Evolutionary conservation across 2,113 vertebrate genomes (phyloP).

Genomic region (Donacobius atricapilla): DNA sequence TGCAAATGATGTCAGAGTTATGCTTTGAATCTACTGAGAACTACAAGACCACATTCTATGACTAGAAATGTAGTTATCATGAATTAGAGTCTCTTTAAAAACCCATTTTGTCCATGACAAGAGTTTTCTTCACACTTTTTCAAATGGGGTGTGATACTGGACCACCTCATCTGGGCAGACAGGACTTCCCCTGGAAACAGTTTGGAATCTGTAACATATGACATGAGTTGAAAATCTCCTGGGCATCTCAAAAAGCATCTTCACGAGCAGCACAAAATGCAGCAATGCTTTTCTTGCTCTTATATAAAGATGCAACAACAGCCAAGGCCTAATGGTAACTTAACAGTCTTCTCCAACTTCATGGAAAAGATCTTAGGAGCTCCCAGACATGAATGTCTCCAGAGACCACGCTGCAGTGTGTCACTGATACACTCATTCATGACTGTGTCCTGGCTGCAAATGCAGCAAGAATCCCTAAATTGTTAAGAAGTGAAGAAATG

Average conservation of each 20-base stretch:
- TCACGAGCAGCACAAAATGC: not conserved
- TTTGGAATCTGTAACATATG: not conserved
- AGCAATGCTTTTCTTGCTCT: not conserved
- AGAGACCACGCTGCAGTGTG: not conserved
- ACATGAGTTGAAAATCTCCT: not conserved
- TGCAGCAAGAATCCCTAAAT: not conserved
- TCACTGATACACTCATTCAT: not conserved
- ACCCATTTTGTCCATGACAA: not conserved
- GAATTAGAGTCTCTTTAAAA: not conserved
- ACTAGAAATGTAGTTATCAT: not conserved
- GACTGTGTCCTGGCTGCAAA: not conserved
- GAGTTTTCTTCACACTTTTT: not conserved
- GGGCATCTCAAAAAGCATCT: not conserved
- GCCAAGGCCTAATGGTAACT: not conserved
- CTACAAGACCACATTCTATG: not conserved
- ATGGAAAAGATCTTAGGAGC: not conserved
- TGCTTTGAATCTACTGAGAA: not conserved
- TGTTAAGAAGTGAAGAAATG: not conserved
- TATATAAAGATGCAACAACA: not conserved
- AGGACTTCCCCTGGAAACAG: not conserved
- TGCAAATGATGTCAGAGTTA: not conserved
- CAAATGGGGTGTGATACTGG: not conserved
- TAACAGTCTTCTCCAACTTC: not conserved
- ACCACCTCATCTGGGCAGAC: not conserved
- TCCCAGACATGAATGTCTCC: not conserved